Base-by-base conservation (phyloP, 2,888 invertebrate genomes). In the Ophraella communa region DNA sequence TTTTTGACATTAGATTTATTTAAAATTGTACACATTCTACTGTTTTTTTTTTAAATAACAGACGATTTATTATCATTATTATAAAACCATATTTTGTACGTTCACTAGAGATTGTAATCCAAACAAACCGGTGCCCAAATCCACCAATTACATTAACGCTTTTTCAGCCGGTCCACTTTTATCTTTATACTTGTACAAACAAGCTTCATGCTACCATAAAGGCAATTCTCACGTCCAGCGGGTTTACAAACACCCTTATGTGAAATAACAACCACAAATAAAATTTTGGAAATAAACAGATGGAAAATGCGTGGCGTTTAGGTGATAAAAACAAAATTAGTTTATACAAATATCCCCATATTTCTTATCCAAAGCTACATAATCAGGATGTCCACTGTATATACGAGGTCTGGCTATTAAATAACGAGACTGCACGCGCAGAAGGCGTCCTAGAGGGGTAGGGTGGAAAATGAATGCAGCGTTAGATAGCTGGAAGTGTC, bases 261-360 rank as follows among this genome's bases (percentile, higher is more conserved):
- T 27, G 24, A 27, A 24, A 51, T 27, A 27, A 27, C 24, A 51
- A 51, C 21, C 14, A 10, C 49, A 14, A 51, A 51, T 27, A 51
- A 51, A 17, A 51, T 27, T 51, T 51, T 27, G 14, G 49, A 10
- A 51, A 27, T 27, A 51, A 51, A 51, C 49, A 51, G 24, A n/a
- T 14, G 1, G 17, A 51, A 51, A 27, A n/a, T n/a, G n/a, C 27
- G 17, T 23, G 7, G 10, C 14, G 8, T 14, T 8, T 24, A n/a
- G 17, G 14, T 49, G 47, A 49, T 49, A 49, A 27, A 49, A 49
- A 49, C 27, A 24, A 47, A 21, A 21, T 47, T 10, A 4, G 47
- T 39, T 17, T 39, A 39, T 39, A 17, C 14, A 35, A 35, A 35
- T 35, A 35, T n/a, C n/a, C 11, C 4, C 7, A 39, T 39, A 1